These are phyloP conservation scores for Dermatemys mawii DNA, from an alignment of 2,113 vertebrate species.

Conservation along the genomic window DNA sequence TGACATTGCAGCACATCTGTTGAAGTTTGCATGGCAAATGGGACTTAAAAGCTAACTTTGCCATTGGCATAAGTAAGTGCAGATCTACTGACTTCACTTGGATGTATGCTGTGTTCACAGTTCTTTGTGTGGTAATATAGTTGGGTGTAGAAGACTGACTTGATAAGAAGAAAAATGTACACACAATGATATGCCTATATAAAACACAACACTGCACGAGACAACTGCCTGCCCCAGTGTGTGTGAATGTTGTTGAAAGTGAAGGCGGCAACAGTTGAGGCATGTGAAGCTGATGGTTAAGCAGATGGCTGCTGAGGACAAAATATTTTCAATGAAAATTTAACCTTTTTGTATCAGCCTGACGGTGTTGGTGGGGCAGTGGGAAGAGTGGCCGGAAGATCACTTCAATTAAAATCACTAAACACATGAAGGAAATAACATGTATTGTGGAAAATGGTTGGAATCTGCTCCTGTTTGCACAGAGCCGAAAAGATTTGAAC, in stretches of 20 bases:
- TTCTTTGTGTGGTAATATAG: background rate
- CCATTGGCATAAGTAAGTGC: background rate
- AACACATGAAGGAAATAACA: conserved; percentile 69
- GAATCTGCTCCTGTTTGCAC: conserved; percentile 65
- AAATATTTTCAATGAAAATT: conserved; percentile 71
- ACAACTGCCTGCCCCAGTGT: background rate
- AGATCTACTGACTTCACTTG: background rate
- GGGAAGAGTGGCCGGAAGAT: conserved; percentile 62
- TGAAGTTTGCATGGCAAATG: fast-evolving
- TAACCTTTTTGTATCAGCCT: conserved; percentile 54
- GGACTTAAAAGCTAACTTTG: background rate
- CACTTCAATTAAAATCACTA: conserved; percentile 65
- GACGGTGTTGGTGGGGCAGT: conserved; percentile 53
- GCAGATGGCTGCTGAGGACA: conserved; percentile 68
- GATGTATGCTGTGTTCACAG: background rate
- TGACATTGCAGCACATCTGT: fast-evolving
- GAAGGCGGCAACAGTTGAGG: conserved; percentile 4
- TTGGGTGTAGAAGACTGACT: background rate
- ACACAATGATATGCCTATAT: too few relatives aligned
- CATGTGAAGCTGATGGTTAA: conserved; percentile 54
- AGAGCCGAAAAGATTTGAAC: conserved; percentile 40
- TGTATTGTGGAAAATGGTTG: conserved; percentile 67
- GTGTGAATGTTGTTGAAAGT: conserved; percentile 4
- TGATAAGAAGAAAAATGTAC: too few relatives aligned
- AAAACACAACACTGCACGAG: fast-evolving